Conservation (phyloP, 2,113 vertebrate species). For the Lophotis ruficrista region DNA sequence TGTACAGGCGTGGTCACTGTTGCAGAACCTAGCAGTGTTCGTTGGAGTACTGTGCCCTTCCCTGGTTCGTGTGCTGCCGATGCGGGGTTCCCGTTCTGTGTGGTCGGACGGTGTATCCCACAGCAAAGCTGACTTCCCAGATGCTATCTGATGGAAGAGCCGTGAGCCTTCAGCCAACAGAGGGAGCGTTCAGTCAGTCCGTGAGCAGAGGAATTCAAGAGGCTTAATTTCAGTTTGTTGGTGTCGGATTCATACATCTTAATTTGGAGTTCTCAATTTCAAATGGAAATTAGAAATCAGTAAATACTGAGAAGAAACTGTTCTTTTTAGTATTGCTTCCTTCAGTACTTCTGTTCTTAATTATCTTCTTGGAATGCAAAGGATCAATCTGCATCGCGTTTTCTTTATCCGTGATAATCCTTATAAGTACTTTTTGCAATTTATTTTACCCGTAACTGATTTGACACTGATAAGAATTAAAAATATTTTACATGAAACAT, state of each 20-base stretch:
- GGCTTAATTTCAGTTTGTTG: neutral
- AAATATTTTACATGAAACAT: neutral
- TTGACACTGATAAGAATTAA: neutral
- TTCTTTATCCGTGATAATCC: neutral
- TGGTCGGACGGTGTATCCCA: neutral
- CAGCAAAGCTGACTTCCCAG: neutral
- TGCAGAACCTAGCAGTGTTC: neutral
- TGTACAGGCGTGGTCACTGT: rapidly evolving
- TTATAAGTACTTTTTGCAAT: neutral
- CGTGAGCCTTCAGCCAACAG: constrained; percentile 5
- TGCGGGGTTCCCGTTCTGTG: neutral
- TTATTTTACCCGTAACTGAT: neutral
- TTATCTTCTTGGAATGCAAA: neutral
- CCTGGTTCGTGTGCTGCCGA: neutral
- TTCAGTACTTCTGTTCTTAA: neutral
- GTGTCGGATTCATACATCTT: neutral
- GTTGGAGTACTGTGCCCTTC: neutral
- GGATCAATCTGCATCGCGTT: neutral
- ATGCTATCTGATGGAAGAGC: neutral
- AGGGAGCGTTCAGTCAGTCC: neutral
- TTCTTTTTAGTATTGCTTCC: neutral
- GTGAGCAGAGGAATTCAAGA: rapidly evolving
- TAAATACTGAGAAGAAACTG: neutral
- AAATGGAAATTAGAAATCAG: neutral
- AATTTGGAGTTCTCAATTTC: neutral